phyloP scores from a whole-genome alignment of 1,140 invertebrate species.

The Drosophila orena region DNA sequence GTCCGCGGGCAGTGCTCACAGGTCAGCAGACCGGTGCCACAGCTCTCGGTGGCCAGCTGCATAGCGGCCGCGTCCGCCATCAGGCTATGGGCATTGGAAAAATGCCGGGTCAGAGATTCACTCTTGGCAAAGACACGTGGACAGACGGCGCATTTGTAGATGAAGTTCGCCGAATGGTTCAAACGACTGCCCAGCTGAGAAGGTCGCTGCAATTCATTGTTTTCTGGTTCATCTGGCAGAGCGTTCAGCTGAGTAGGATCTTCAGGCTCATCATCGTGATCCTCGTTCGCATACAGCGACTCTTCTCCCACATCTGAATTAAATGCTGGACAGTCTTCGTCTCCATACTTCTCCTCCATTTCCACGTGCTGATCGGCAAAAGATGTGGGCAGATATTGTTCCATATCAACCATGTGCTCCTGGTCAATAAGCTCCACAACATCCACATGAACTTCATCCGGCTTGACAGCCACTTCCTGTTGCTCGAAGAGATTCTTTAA shows the following conservation, averaged over 20 bases:
- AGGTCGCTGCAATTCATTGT: neutral
- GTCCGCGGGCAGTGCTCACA: conserved; percentile 86
- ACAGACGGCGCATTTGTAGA: conserved; percentile 57
- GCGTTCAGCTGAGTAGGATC: neutral
- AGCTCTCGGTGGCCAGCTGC: conserved; percentile 83
- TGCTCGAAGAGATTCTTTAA: conserved; percentile 30
- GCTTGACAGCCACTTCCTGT: neutral
- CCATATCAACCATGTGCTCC: neutral
- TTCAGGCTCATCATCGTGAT: neutral
- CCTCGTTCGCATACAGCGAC: neutral
- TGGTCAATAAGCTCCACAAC: conserved; percentile 7
- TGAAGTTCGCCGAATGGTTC: conserved; percentile 33
- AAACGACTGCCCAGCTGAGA: conserved; percentile 52
- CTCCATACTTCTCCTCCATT: neutral
- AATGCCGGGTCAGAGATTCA: conserved; percentile 52
- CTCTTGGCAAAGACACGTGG: conserved; percentile 63
- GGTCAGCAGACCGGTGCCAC: conserved; percentile 59
- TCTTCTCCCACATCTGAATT: neutral
- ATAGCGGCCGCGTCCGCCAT: conserved; percentile 53
- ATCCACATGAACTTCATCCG: conserved; percentile 11
- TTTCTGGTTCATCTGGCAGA: conserved; percentile 2
- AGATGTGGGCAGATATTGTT: neutral
- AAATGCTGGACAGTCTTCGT: neutral
- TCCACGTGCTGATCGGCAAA: neutral
- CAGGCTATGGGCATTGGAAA: conserved; percentile 49